Evolutionary conservation across 2,888 invertebrate genomes (phyloP).

Genomic region (Apantesis nais): DNA sequence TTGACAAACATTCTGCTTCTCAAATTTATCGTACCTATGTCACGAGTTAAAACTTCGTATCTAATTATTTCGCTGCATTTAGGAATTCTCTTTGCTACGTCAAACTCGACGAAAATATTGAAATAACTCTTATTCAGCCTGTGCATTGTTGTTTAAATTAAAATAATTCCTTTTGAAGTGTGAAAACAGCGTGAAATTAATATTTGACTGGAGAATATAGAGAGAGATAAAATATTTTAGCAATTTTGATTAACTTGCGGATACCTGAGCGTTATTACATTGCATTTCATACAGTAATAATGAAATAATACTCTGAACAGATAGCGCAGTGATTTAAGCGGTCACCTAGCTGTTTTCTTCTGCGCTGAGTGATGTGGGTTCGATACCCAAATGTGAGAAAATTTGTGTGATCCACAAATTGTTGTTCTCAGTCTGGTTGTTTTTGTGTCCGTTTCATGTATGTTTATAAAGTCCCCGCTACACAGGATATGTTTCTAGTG

Average conservation of each 20-base stretch:
- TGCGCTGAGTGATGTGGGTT: too few relatives aligned
- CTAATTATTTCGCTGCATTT: slow-evolving; percentile 82
- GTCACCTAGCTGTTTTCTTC: too few relatives aligned
- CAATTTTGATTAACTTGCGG: background rate
- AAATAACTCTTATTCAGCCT: slow-evolving; percentile 59
- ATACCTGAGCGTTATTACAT: background rate
- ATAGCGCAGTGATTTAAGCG: too few relatives aligned
- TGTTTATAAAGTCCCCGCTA: too few relatives aligned
- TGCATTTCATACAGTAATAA: background rate
- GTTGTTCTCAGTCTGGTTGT: too few relatives aligned
- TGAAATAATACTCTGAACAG: background rate
- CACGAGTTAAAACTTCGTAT: slow-evolving; percentile 56
- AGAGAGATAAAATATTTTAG: slow-evolving; percentile 1
- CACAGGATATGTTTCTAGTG: too few relatives aligned
- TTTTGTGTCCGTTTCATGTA: too few relatives aligned
- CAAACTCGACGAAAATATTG: slow-evolving; percentile 75
- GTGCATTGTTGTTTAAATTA: slow-evolving; percentile 54
- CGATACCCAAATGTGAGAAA: too few relatives aligned
- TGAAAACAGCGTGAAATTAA: slow-evolving; percentile 15
- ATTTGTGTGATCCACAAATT: too few relatives aligned
- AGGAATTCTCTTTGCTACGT: slow-evolving; percentile 77
- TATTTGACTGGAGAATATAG: slow-evolving; percentile 18
- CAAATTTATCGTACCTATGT: slow-evolving; percentile 37
- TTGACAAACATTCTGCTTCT: background rate
- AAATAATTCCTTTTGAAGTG: slow-evolving; percentile 53